Evolutionary conservation across 2,888 invertebrate species (phyloP).

Genomic region (Caenorhabditis zanzibari): DNA sequence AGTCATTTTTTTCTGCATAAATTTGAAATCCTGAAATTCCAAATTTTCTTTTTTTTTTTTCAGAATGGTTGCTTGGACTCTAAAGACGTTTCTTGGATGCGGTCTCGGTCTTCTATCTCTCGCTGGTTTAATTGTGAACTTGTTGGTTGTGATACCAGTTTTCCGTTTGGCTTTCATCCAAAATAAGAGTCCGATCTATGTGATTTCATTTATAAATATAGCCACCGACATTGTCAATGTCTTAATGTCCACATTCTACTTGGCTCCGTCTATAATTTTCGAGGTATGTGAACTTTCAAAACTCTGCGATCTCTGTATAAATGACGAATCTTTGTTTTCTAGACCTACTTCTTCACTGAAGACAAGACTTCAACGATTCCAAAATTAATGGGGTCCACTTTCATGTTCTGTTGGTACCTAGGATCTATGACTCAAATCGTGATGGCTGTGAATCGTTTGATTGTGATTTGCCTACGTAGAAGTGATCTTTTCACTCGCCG

Average conservation of each 20-base stretch:
- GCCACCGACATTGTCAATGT: constrained; percentile 51
- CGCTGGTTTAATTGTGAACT: constrained; percentile 43
- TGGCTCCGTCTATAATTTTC: constrained; percentile 59
- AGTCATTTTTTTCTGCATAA: not conserved
- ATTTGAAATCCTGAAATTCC: not conserved
- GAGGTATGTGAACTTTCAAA: constrained; percentile 38
- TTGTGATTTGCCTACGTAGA: constrained; percentile 65
- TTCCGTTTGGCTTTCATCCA: constrained; percentile 51
- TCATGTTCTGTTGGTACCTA: constrained; percentile 74
- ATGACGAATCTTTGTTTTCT: constrained; percentile 2
- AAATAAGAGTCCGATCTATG: constrained; percentile 63
- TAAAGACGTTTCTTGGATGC: constrained; percentile 51
- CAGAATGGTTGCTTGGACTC: constrained; percentile 39
- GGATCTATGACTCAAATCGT: constrained; percentile 69
- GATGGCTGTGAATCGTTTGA: constrained; percentile 66
- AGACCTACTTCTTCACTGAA: constrained; percentile 51
- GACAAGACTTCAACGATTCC: constrained; percentile 46
- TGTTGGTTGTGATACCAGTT: constrained; percentile 55
- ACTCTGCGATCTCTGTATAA: constrained; percentile 1
- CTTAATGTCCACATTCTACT: constrained; percentile 44
- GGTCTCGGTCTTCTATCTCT: constrained; percentile 38
- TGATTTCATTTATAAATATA: constrained; percentile 63
- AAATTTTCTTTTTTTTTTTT: not conserved
- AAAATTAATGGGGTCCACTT: constrained; percentile 63
- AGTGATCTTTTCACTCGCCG: constrained; percentile 56